phyloP scores from a whole-genome alignment of 2,888 invertebrate genomes.

The Lepidocyrtinus sp. region DNA sequence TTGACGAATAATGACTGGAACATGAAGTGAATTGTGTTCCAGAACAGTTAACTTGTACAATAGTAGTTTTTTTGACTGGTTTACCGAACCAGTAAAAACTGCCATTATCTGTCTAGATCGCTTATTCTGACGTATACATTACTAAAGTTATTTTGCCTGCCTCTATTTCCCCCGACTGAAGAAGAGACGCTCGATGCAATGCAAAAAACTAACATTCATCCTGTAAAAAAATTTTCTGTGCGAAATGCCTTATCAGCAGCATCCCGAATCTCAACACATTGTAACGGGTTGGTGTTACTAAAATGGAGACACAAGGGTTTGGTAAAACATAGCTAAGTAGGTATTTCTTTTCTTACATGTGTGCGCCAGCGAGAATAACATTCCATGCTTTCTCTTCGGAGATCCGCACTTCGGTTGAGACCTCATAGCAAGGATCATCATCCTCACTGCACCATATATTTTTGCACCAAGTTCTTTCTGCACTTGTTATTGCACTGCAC shows the following conservation, averaged over 20 bases:
- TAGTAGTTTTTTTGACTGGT: neutral
- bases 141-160: no score
- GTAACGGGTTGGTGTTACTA: neutral
- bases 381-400: constrained; percentile 38
- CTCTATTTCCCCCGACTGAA: no score
- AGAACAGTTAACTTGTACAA: neutral
- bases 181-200: neutral
- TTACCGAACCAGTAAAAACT: neutral
- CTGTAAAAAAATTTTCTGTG: neutral
- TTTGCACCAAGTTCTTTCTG: constrained; percentile 27
- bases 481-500: constrained; percentile 41
- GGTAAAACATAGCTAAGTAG: neutral
- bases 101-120: neutral
- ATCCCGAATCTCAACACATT: neutral
- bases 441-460: constrained; percentile 30
- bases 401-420: constrained; percentile 38
- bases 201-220: neutral
- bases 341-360: neutral
- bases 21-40: neutral
- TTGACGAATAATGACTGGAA: constrained; percentile 3
- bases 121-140: neutral
- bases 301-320: neutral
- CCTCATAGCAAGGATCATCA: constrained; percentile 37
- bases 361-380: neutral
- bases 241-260: constrained; percentile 1